Base-by-base conservation (phyloP, 2,113 vertebrate genomes). In the Oophaga pumilio region DNA sequence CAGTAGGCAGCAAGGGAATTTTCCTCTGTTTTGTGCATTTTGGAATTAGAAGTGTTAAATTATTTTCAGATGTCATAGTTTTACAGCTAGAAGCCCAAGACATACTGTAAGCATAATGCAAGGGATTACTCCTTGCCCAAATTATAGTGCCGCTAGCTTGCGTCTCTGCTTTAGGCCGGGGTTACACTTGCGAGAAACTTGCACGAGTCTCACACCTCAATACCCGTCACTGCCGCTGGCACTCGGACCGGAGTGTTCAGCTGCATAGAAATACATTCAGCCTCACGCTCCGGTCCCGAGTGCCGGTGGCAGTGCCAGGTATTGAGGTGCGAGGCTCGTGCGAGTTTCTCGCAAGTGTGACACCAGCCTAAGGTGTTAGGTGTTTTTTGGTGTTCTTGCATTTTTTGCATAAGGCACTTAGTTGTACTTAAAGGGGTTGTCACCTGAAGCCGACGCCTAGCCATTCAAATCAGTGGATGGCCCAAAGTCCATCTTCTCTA, bases 41-140 rank as follows among this genome's bases (percentile, higher is more conserved):
- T 82, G 26, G 26, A 82, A 24, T 52, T 0, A 82, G 12, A 82
- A 82, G 33, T 50, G 28, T 66, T 82, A 82, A 82, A 82, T 53
- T 2, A 10, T 18, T 79, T 56, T 57, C 76, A 57, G 76, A 79
- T 79, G 52, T 79, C 76, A 17, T 12, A 24, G 50, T 50, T 26
- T 7, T 43, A 6, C 26, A 0, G 68, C 26, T 33, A 68, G 3
- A 26, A 68, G 3, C 64, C 64, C 64, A 24, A 68, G 64, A 13
- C 15, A 76, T 76, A 33, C 33, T 33, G 1, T 43, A 6, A 14
- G 73, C 28, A 14, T 22, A 20, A 62, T 26, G 12, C 5, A 22
- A 50, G 71, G 14, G 20, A 76, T 12, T 52, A 5, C 10, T n/a
- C 49, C 11, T 24, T 69, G 66, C n/a, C 3, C 24, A 28, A 69